Evolutionary conservation across 2,113 vertebrate species (phyloP).

Genomic region (Genyomyrus donnyi): DNA sequence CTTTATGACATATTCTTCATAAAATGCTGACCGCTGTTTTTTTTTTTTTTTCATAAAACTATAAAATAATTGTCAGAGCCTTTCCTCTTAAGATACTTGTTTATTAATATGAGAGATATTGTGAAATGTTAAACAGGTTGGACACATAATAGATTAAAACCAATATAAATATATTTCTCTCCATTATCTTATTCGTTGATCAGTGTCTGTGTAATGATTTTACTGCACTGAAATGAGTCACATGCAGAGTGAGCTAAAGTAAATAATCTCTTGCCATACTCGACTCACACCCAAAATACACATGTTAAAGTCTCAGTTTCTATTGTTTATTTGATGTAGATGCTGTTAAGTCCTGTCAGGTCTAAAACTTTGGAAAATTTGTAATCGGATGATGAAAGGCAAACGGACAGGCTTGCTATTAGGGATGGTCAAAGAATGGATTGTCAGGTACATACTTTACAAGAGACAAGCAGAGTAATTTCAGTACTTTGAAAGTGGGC

Average conservation of each 20-base stretch:
- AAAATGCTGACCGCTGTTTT: background rate
- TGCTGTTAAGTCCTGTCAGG: constrained; percentile 7
- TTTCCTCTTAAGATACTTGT: background rate
- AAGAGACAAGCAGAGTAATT: constrained; percentile 28
- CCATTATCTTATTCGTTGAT: background rate
- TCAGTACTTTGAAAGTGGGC: constrained; percentile 25
- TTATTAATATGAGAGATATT: background rate
- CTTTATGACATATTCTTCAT: background rate
- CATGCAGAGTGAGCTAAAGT: background rate
- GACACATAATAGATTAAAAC: background rate
- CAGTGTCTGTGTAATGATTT: background rate
- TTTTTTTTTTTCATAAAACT: background rate
- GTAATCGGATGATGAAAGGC: background rate
- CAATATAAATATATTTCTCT: background rate
- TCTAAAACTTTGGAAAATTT: background rate
- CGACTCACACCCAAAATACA: background rate
- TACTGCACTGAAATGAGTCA: background rate
- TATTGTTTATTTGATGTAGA: background rate
- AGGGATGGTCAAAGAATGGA: background rate
- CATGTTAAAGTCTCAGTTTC: background rate
- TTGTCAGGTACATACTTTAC: background rate
- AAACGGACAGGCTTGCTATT: background rate
- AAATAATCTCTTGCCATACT: background rate
- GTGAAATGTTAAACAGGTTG: background rate
- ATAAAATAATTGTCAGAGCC: background rate